Evolutionary conservation across 2,113 vertebrate species (phyloP).

Genomic region (Probosciger aterrimus): DNA sequence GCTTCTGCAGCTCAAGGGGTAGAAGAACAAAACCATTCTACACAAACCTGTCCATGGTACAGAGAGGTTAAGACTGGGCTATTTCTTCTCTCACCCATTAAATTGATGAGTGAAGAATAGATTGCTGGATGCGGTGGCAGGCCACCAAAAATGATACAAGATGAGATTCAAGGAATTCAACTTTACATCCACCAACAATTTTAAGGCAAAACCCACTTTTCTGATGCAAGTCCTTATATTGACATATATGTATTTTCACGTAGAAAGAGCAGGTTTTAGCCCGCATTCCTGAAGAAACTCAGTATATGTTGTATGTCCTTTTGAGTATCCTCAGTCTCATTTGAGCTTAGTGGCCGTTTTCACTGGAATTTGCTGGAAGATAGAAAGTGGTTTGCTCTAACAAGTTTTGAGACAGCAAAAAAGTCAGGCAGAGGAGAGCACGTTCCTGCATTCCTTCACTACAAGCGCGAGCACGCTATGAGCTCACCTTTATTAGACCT

Average conservation of each 20-base stretch:
- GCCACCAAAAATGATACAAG: not conserved
- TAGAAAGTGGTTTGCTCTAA: not conserved
- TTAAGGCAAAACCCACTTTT: not conserved
- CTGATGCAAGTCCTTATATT: not conserved
- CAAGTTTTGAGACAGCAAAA: not conserved
- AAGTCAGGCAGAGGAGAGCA: not conserved
- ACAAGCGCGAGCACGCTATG: accelerated
- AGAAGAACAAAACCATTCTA: not conserved
- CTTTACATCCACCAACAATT: not conserved
- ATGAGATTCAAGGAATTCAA: not conserved
- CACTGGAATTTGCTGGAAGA: not conserved
- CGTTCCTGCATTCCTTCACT: not conserved
- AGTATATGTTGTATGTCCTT: not conserved
- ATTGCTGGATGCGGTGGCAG: not conserved
- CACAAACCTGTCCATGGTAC: not conserved
- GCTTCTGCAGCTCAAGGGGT: not conserved
- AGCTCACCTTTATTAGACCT: slow-evolving; percentile 40
- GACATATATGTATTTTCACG: not conserved
- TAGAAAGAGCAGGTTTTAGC: not conserved
- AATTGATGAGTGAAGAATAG: not conserved
- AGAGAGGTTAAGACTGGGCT: not conserved
- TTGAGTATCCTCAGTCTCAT: not conserved
- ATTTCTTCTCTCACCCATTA: not conserved
- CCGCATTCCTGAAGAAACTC: not conserved
- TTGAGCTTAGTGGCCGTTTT: not conserved